Conservation (phyloP, 2,797 vertebrate genomes). For the Discoglossus pictus region DNA sequence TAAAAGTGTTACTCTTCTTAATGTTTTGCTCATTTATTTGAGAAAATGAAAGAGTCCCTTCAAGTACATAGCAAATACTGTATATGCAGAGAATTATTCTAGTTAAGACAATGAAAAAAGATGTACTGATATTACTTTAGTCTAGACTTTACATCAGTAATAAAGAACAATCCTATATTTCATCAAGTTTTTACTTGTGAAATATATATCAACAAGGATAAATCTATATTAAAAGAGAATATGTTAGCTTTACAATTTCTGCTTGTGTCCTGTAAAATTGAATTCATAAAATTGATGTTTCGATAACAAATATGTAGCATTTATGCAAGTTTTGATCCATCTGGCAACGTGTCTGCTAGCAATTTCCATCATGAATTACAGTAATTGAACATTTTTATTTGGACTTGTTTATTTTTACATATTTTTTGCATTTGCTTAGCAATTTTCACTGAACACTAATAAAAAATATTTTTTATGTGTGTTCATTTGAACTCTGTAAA, state of each 20-base stretch:
- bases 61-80: too few relatives aligned
- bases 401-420: constrained; percentile 30
- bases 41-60: too few relatives aligned
- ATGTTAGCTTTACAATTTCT: constrained; percentile 23
- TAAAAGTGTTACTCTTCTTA: too few relatives aligned
- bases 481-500: constrained; percentile 22
- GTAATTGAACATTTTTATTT: constrained; percentile 37
- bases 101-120: not conserved
- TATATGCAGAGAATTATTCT: too few relatives aligned
- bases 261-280: constrained; percentile 29
- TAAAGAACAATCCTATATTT: not conserved
- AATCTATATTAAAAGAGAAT: constrained; percentile 19
- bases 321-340: constrained; percentile 34
- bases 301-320: constrained; percentile 18
- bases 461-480: constrained; percentile 21
- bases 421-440: not conserved
- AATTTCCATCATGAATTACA: constrained; percentile 30
- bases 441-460: constrained; percentile 7
- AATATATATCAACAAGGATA: constrained; percentile 10
- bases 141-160: not conserved
- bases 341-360: constrained; percentile 19
- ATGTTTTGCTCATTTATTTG: too few relatives aligned
- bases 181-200: not conserved
- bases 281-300: constrained; percentile 34
- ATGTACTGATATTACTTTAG: not conserved